These are phyloP conservation scores for Halictus ligatus DNA, from an alignment of 2,888 invertebrate species.

Conservation along the genomic window DNA sequence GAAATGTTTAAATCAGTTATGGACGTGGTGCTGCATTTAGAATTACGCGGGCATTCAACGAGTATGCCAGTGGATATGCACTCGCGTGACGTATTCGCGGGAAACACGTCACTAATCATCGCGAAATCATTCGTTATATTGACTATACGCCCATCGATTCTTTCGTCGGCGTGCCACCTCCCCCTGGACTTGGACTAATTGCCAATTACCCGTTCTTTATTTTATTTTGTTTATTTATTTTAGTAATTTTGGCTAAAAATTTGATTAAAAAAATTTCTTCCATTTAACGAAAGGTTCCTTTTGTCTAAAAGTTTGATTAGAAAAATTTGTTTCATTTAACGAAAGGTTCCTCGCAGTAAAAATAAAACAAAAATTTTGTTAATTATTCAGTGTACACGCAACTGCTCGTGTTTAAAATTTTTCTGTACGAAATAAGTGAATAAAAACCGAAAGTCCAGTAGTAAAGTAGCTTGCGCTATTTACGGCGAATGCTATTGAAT, in stretches of 20 bases:
- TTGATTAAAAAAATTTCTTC: no score
- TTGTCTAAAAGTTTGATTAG: no score
- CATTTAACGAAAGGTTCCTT: no score
- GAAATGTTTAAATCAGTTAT: constrained; percentile 22
- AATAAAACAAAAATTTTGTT: background rate
- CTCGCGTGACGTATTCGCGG: background rate
- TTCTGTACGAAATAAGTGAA: background rate
- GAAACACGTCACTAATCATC: constrained; percentile 8
- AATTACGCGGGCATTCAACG: constrained; percentile 31
- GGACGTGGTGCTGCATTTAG: background rate
- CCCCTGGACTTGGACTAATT: background rate
- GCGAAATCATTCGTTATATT: background rate
- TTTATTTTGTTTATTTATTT: background rate
- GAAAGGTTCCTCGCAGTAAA: no score
- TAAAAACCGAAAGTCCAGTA: no score
- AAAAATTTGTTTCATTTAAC: no score
- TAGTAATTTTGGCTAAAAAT: no score
- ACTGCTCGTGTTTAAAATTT: no score
- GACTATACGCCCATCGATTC: background rate
- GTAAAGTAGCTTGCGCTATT: background rate
- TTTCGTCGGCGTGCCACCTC: background rate
- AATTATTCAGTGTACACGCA: background rate
- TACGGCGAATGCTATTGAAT: background rate
- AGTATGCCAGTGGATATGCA: background rate
- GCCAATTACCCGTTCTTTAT: background rate